Evolutionary conservation across 2,797 vertebrate genomes (phyloP), one percentile per base, ranked within the genome.

Genomic region (Anabas testudineus): DNA sequence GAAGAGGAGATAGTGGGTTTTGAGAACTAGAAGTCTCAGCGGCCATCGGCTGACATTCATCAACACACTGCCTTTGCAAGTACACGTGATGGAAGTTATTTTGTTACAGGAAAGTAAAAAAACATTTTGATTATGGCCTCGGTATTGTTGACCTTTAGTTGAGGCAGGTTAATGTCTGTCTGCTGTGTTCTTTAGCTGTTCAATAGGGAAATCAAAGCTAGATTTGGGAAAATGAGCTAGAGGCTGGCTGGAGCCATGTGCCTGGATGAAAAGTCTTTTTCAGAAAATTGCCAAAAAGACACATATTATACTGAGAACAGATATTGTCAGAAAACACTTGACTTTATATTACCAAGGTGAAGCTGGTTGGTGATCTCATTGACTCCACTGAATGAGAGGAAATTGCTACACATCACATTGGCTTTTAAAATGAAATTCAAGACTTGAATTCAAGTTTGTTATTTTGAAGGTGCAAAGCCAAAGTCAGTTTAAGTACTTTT

Each of bases 361-460:
- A 51, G 18, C 22, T 7, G 13, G 19, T 21, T 19, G 21, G n/a
- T 19, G 51, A 46, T 61, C 41, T 14, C 32, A 28, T 19, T 47
- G 60, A 53, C 42, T 71, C 22, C 42, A 21, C 0, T 18, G 16
- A 49, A 30, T 53, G 37, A 55, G 45, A 41, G 48, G 46, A 56
- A 65, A 58, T 51, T 14, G 56, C 10, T 22, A 10, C 18, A 12
- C 14, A 36, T 47, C 59, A 62, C 39, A 34, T 2, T 67, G 34
- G 39, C 26, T 42, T 65, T 66, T 66, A 36, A 67, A 21, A 34
- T 10, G n/a, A n/a, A n/a, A n/a, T n/a, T n/a, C n/a, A n/a, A n/a
- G n/a, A n/a, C n/a, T n/a, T n/a, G n/a, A n/a, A n/a, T n/a, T n/a
- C n/a, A n/a, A n/a, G n/a, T n/a, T 41, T 41, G n/a, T n/a, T n/a